phyloP scores from a whole-genome alignment of 2,113 vertebrate genomes.

The Anolis sagrei region DNA sequence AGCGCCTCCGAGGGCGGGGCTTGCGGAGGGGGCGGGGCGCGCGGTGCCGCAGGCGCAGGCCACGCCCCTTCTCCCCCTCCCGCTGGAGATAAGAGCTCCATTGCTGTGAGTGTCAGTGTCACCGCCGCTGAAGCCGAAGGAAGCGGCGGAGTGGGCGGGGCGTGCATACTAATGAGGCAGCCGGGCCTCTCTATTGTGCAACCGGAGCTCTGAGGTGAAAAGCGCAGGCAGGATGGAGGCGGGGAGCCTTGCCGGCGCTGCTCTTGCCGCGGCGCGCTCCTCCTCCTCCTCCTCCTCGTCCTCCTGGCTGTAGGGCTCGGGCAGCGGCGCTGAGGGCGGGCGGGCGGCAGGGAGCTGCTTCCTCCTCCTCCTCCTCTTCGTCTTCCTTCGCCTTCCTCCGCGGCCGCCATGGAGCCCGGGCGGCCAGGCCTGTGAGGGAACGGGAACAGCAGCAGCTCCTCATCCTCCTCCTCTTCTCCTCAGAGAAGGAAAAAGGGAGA shows the following conservation, averaged over 20 bases:
- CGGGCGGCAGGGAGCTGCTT: background rate
- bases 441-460: too few species aligned
- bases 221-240: constrained; percentile 36
- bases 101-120: constrained; percentile 57
- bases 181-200: constrained; percentile 67
- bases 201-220: constrained; percentile 49
- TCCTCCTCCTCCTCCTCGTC: background rate
- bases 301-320: background rate
- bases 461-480: too few species aligned
- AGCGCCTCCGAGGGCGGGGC: too few species aligned
- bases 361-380: background rate
- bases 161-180: constrained; percentile 70
- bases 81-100: constrained; percentile 50
- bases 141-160: constrained; percentile 42
- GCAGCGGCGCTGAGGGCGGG: background rate
- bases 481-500: too few species aligned
- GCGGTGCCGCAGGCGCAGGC: too few species aligned
- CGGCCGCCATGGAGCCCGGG: background rate
- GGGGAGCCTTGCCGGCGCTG: too few species aligned
- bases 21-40: too few species aligned
- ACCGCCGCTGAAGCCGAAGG: background rate
- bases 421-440: background rate
- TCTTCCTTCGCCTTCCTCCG: background rate
- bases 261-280: background rate
- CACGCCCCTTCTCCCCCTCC: background rate